Conservation (phyloP, 2,113 vertebrate species). For the Pluvianellus socialis region DNA sequence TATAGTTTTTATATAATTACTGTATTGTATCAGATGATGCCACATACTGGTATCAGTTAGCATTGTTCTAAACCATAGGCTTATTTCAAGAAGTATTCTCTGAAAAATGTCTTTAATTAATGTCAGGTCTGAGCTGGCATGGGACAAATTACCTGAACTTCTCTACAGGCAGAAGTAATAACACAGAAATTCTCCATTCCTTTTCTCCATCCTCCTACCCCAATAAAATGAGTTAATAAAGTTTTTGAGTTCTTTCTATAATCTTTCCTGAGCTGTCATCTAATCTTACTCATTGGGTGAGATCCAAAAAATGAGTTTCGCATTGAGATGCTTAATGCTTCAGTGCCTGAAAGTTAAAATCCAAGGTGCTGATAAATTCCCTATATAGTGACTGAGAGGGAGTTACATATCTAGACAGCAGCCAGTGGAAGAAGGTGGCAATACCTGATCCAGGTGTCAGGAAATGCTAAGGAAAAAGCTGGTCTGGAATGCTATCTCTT, state of each 20-base stretch:
- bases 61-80: background rate
- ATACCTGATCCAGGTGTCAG: background rate
- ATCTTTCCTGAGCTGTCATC: background rate
- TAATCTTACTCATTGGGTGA: background rate
- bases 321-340: background rate
- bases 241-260: background rate
- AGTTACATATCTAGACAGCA: background rate
- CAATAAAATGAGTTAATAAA: background rate
- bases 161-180: background rate
- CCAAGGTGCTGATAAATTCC: background rate
- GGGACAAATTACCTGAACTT: background rate
- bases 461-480: background rate
- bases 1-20: background rate
- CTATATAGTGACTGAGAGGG: background rate
- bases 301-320: background rate
- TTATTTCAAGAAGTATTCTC: background rate
- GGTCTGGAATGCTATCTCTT: background rate
- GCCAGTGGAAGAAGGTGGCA: background rate
- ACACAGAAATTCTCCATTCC: background rate
- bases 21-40: background rate
- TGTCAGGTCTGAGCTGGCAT: background rate
- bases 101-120: background rate
- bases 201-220: fast-evolving
- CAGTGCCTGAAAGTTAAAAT: background rate
- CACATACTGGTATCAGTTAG: background rate